Conservation (phyloP, 1,140 invertebrate species). For the Chionoecetes opilio region DNA sequence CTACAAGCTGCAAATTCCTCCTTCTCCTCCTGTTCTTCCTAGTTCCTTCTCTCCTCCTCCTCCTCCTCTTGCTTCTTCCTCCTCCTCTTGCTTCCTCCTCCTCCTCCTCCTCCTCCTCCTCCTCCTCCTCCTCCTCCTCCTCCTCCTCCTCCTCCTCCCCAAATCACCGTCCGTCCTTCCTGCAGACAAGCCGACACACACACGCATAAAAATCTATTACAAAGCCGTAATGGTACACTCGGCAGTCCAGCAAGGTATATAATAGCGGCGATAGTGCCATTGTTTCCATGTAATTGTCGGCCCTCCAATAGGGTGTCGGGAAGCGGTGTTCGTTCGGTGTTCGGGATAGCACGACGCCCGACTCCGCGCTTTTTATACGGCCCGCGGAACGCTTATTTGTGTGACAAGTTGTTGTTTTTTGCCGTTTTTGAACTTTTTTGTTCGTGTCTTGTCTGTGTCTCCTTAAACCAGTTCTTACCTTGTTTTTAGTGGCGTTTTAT, state of each 20-base stretch:
- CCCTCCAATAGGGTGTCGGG: constrained; percentile 47
- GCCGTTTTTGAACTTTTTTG: no score
- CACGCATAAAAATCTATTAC: constrained; percentile 75
- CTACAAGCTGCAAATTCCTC: background rate
- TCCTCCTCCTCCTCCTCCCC: constrained; percentile 52
- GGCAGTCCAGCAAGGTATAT: constrained; percentile 61
- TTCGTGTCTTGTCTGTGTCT: constrained; percentile 60
- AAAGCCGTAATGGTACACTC: constrained; percentile 64
- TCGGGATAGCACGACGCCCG: constrained; percentile 22
- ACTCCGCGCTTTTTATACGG: constrained; percentile 55
- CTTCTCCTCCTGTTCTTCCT: background rate
- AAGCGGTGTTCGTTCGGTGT: constrained; percentile 42
- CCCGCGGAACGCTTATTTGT: constrained; percentile 37
- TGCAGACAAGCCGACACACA: constrained; percentile 60
- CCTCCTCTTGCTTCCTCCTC: background rate
- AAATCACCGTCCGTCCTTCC: constrained; percentile 68
- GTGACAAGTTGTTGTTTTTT: no score
- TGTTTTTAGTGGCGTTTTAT: constrained; percentile 65
- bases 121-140: background rate
- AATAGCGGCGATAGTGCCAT: constrained; percentile 70
- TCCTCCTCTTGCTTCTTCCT: no score
- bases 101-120: background rate
- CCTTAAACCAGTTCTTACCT: constrained; percentile 69
- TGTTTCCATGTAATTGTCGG: constrained; percentile 69
- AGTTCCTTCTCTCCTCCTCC: no score